These are phyloP conservation scores for Melanostoma mellinum DNA, from an alignment of 2,888 invertebrate species.

Conservation along the genomic window DNA sequence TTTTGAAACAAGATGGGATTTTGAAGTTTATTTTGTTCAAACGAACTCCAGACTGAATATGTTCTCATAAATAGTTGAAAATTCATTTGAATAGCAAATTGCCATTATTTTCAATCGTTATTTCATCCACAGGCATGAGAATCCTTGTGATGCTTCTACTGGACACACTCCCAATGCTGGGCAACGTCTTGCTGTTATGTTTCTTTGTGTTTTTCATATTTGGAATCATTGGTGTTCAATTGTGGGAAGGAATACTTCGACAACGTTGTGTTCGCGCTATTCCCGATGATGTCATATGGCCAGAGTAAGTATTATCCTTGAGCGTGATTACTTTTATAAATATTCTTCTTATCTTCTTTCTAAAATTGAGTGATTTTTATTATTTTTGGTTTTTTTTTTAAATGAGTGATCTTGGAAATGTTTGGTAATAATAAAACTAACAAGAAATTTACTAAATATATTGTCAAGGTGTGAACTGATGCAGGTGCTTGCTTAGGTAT, in stretches of 20 bases:
- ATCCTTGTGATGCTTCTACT: slow-evolving; percentile 98
- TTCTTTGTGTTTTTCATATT: slow-evolving; percentile 99
- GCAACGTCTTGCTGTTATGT: slow-evolving; percentile 98
- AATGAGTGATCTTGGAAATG: slow-evolving; percentile 40
- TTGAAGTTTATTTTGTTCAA: no score
- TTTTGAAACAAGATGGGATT: no score
- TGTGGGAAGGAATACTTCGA: slow-evolving; percentile 98
- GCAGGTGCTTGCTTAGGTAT: slow-evolving; percentile 38
- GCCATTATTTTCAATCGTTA: background rate
- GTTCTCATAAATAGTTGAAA: no score
- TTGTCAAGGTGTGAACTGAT: background rate
- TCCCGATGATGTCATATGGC: slow-evolving; percentile 84
- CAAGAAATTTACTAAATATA: slow-evolving; percentile 6
- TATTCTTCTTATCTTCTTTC: slow-evolving; percentile 3
- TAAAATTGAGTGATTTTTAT: background rate
- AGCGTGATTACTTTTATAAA: background rate
- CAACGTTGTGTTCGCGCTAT: slow-evolving; percentile 90
- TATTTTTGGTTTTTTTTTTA: slow-evolving; percentile 4
- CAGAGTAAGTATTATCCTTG: slow-evolving; percentile 86
- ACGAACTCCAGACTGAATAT: no score
- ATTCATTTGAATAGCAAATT: background rate
- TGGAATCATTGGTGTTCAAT: slow-evolving; percentile 99
- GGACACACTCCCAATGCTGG: slow-evolving; percentile 99
- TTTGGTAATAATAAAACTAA: slow-evolving; percentile 47
- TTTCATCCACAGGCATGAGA: slow-evolving; percentile 91